phyloP scores from a whole-genome alignment of 2,797 vertebrate species.

The Bufotes viridis region DNA sequence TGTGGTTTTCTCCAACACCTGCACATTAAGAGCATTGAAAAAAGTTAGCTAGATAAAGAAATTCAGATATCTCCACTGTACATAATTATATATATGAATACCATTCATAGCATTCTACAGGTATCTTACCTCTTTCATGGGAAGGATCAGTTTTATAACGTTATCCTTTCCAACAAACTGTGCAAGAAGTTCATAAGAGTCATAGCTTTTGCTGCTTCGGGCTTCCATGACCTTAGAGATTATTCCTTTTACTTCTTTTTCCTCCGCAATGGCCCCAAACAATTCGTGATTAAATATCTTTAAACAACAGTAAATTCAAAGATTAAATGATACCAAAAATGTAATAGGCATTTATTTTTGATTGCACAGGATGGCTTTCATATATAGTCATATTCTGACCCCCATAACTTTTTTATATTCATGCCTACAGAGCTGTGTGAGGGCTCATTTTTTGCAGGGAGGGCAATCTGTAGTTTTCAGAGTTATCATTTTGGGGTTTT shows the following conservation, averaged over 20 bases:
- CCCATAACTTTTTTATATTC: too few species aligned
- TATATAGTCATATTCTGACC: too few species aligned
- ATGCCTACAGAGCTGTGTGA: too few species aligned
- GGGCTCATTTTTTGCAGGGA: too few species aligned
- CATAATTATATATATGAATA: neutral
- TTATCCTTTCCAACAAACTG: slow-evolving; percentile 87
- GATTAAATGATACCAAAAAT: neutral
- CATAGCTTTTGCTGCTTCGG: slow-evolving; percentile 92
- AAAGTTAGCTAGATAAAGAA: neutral
- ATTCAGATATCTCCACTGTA: neutral
- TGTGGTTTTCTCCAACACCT: slow-evolving; percentile 88
- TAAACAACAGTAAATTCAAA: neutral
- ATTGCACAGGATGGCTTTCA: neutral
- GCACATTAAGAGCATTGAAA: slow-evolving; percentile 18
- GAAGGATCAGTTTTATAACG: slow-evolving; percentile 87
- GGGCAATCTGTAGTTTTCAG: too few species aligned
- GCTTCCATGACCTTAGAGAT: slow-evolving; percentile 97
- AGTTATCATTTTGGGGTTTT: too few species aligned
- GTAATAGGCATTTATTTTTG: neutral
- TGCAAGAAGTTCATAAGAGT: slow-evolving; percentile 93
- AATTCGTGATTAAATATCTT: slow-evolving; percentile 96
- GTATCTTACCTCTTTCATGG: slow-evolving; percentile 90
- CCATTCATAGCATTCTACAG: neutral
- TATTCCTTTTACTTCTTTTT: slow-evolving; percentile 95
- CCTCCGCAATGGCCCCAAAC: slow-evolving; percentile 90